Base-by-base conservation (phyloP, 2,888 invertebrate genomes). In the Protonemura montana region DNA sequence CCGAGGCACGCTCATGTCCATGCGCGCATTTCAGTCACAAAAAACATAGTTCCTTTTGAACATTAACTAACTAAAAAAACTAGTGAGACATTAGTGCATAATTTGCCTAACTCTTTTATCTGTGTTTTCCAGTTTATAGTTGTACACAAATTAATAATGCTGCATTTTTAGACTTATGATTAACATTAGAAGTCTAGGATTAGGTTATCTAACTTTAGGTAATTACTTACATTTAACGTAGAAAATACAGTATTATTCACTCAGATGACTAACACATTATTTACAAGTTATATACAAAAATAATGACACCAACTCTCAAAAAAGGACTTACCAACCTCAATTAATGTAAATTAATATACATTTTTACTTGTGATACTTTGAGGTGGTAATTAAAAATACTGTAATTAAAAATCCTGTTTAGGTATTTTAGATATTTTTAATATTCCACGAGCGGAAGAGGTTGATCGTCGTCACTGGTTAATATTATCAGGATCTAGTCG, bases 131-230 rank as follows among this genome's bases (percentile, higher is more conserved):
- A 42, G 83, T 83, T 86, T 86, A 41, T 86, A 86, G 86, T 86
- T 85, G 86, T 86, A 86, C 35, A 86, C 86, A 86, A 86, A 86
- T 86, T 86, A 86, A 86, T 86, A 86, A 84, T 86, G 86, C 84
- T 85, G 86, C 86, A 86, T 86, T 86, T 28, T 86, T 86, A 86
- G 86, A 84, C 77, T 29, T 80, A 81, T 41, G 59, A 42, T 21
- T 84, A 84, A 84, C 84, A 84, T 59, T 59, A 84, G 59, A 59
- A 84, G 83, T 82, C 26, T 86, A 86, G 86, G 86, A 6, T 82
- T 86, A 86, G 86, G 76, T 30, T 78, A 83, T 28, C 76, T 81
- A 77, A 80, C 42, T 81, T n/a, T 86, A 86, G 41, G 85, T 86
- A 81, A 6, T 84, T 76, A 76, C n/a, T 83, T 27, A 84, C 13